Conservation (phyloP, 1,140 invertebrate species). For the Tetramorium alpestre region DNA sequence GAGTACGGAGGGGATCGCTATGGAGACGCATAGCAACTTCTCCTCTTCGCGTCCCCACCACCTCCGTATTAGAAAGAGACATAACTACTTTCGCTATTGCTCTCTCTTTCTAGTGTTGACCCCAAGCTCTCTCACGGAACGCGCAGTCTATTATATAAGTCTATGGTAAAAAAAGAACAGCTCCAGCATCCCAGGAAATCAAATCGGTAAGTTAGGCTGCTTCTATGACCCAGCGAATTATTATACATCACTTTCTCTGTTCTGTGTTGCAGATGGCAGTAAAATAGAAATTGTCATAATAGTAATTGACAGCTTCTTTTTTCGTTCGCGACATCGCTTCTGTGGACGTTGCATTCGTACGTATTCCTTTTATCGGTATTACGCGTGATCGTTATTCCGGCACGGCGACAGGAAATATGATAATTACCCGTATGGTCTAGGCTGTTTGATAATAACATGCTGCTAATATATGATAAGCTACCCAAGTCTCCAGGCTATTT, state of each 20-base stretch:
- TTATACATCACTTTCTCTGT: background rate
- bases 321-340: background rate
- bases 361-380: conserved; percentile 18
- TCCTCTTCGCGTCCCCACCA: too few species aligned
- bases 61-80: too few species aligned
- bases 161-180: too few species aligned
- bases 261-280: background rate
- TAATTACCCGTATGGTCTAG: conserved; percentile 78
- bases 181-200: too few species aligned
- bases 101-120: too few species aligned
- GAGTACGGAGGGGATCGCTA: too few species aligned
- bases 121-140: too few species aligned
- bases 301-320: background rate
- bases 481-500: conserved; percentile 53
- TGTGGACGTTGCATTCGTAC: background rate
- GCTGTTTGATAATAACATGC: conserved; percentile 77
- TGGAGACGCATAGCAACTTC: too few species aligned
- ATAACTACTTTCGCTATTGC: too few species aligned
- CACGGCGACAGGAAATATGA: conserved; percentile 78
- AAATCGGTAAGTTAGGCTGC: too few species aligned
- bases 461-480: conserved; percentile 77
- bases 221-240: too few species aligned
- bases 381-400: conserved; percentile 53
- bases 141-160: too few species aligned
- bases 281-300: background rate